Evolutionary conservation across 2,888 invertebrate species (phyloP), one percentile per base, ranked within the genome.

Genomic region (Idaea aversata): DNA sequence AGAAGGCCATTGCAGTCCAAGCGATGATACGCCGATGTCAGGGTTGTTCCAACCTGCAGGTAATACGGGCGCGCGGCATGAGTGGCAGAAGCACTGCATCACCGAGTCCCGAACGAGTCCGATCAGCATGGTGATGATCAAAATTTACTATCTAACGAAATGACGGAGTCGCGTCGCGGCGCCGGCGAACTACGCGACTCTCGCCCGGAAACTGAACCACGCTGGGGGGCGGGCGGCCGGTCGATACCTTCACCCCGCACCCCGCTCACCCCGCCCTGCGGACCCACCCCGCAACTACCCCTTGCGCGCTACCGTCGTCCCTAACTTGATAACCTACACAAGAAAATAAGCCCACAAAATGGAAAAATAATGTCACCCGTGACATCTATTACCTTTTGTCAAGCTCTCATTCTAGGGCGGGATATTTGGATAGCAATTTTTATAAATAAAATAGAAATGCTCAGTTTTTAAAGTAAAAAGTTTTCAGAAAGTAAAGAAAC

Each of bases 21-120:
- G 57, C 10, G 25, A 47, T 58, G 59, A 65, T 25, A 25, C 61
- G 65, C 66, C 65, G 63, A 65, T 62, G 35, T 59, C 5, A 61
- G 34, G 34, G 66, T 68, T 69, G 72, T 77, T 88, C 95, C 94
- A 94, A 96, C 96, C 95, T 94, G 95, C 94, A 85, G 96, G 95
- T 85, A 97, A 88, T 80, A 95, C 94, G 77, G 97, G 97, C 82
- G 97, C 97, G 88, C 97, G 96, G 95, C 97, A 97, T 91, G 97
- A 96, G 94, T 97, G 97, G 94, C 97, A 97, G 94, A 97, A 97
- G 94, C 97, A 97, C 95, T 97, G 97, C 95, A 97, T 95, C 90
- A 97, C 97, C 88, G 97, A 97, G 92, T 97, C 97, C 92, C 97
- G 96, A 88, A 97, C 97, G 85, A 97, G 95, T 90, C 96, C 96